These are phyloP conservation scores for Amazona vittata DNA, from an alignment of 2,113 vertebrate genomes.

Conservation along the genomic window DNA sequence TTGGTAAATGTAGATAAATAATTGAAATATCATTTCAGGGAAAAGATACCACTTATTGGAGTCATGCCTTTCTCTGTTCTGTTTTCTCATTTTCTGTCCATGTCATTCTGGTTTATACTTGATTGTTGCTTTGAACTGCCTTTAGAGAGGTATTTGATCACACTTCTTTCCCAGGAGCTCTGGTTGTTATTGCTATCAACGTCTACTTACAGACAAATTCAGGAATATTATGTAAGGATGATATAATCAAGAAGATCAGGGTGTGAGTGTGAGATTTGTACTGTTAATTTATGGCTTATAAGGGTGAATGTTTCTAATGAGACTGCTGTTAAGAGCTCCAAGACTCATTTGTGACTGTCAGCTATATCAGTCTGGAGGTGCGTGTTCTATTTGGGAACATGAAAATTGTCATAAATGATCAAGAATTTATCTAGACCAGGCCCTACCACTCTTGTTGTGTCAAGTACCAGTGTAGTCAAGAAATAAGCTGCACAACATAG, in stretches of 20 bases:
- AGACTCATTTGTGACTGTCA: not conserved
- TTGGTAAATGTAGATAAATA: not conserved
- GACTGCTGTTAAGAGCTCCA: not conserved
- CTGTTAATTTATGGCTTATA: not conserved
- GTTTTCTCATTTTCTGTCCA: not conserved
- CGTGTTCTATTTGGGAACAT: not conserved
- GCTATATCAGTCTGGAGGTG: not conserved
- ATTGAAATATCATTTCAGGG: not conserved
- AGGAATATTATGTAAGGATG: not conserved
- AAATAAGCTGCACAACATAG: not conserved
- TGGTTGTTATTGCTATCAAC: not conserved
- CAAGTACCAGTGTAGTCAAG: not conserved
- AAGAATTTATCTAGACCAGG: not conserved
- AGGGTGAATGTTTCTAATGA: not conserved
- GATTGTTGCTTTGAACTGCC: not conserved
- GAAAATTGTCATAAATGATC: not conserved
- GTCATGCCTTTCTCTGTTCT: not conserved
- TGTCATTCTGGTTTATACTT: not conserved
- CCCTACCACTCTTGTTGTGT: not conserved
- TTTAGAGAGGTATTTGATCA: not conserved
- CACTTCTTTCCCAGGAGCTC: slow-evolving; percentile 18
- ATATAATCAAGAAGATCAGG: not conserved
- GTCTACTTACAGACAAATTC: not conserved
- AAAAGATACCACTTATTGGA: not conserved
- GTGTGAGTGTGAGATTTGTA: not conserved